Conservation (phyloP, 1,140 invertebrate genomes). For the Cataglyphis hispanica region DNA sequence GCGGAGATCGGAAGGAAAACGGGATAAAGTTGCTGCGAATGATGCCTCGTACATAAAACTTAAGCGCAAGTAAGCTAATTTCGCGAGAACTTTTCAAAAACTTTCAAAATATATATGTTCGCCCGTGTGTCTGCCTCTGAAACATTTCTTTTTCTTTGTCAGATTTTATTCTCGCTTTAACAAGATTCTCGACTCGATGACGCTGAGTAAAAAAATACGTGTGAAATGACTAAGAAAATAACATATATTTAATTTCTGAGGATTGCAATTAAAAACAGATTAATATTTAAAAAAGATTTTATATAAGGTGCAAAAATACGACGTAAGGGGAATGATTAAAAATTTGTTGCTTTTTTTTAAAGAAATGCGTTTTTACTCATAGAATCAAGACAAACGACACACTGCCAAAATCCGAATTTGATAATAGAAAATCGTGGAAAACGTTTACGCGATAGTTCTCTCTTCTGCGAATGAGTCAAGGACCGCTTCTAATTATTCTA, state of each 20-base stretch:
- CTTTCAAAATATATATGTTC: slow-evolving; percentile 4
- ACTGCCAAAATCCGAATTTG: background rate
- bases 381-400: too few species aligned
- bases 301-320: background rate
- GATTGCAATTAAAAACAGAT: too few species aligned
- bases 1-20: background rate
- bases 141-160: slow-evolving; percentile 19
- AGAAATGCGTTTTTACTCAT: background rate
- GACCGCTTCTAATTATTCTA: slow-evolving; percentile 75
- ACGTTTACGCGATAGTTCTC: slow-evolving; percentile 41
- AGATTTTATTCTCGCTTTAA: background rate
- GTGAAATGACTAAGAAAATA: background rate
- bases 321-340: background rate
- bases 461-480: slow-evolving; percentile 57
- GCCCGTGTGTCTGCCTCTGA: background rate
- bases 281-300: too few species aligned
- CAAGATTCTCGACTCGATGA: background rate
- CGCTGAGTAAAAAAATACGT: background rate
- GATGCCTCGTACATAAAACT: slow-evolving; percentile 16
- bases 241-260: background rate
- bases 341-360: background rate
- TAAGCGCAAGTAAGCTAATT: slow-evolving; percentile 42
- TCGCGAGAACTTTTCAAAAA: background rate
- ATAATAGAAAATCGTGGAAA: background rate
- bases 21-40: slow-evolving; percentile 20